Conservation (phyloP, 1,140 invertebrate genomes). For the Drosophila lacteicornis region DNA sequence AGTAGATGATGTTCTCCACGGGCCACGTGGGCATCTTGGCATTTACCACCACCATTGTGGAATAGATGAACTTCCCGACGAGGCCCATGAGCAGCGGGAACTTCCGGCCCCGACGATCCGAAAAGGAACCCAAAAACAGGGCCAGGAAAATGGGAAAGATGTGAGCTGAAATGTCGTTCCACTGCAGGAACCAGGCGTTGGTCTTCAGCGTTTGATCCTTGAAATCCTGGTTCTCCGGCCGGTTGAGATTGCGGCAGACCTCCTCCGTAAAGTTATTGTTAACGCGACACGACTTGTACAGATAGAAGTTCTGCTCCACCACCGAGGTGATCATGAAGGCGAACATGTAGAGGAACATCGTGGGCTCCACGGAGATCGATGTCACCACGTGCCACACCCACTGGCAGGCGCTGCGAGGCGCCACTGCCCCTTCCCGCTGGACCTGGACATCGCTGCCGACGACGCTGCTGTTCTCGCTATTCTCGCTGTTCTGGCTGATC, state of each 20-base stretch:
- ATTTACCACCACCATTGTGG: slow-evolving; percentile 89
- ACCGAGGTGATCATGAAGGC: slow-evolving; percentile 92
- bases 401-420: slow-evolving; percentile 11
- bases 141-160: slow-evolving; percentile 90
- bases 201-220: slow-evolving; percentile 89
- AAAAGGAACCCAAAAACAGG: slow-evolving; percentile 91
- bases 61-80: slow-evolving; percentile 90
- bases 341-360: slow-evolving; percentile 92
- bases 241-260: slow-evolving; percentile 87
- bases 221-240: slow-evolving; percentile 85
- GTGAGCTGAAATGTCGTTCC: slow-evolving; percentile 90
- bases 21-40: slow-evolving; percentile 88
- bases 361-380: slow-evolving; percentile 89
- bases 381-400: slow-evolving; percentile 28
- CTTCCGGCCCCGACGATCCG: slow-evolving; percentile 88
- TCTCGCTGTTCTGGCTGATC: slow-evolving; percentile 30
- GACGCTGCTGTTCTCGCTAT: slow-evolving; percentile 2
- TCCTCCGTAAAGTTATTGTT: slow-evolving; percentile 88
- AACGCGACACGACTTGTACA: slow-evolving; percentile 89
- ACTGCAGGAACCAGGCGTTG: slow-evolving; percentile 90
- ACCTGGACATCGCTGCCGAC: slow-evolving; percentile 2
- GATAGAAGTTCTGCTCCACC: slow-evolving; percentile 91
- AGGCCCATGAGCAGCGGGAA: slow-evolving; percentile 89
- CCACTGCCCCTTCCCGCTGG: not conserved
- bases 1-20: slow-evolving; percentile 90